Evolutionary conservation across 2,888 invertebrate species (phyloP), one percentile per base, ranked within the genome.

Genomic region (Ophion ventricosus): DNA sequence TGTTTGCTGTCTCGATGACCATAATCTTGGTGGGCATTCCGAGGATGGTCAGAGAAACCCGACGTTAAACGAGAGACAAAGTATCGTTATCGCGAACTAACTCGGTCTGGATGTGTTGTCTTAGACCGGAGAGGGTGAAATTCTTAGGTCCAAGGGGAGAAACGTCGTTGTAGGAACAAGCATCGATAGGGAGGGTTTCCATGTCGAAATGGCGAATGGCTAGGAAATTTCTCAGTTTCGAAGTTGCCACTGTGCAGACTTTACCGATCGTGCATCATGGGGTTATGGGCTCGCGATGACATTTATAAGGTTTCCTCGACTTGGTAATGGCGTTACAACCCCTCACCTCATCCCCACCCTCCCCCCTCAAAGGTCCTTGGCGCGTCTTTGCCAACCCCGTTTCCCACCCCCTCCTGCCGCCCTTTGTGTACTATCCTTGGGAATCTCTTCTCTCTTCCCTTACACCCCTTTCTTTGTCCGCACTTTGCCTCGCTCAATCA

Each of bases 251-350:
- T 79, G 69, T 54, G 43, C 23, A 35, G 67, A 17, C 70, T 75
- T 49, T 69, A 54, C 43, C 72, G 86, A 87, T 89, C 88, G 85
- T 90, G 90, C 88, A 90, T 91, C 90, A 90, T 88, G 87, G 87
- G 88, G 89, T 91, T 90, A 90, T 90, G 90, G 90, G 86, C 85
- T 85, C 79, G 76, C 86, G 87, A 88, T 90, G 90, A 89, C 90
- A 90, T 90, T 90, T 90, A 90, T 90, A 90, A 90, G 90, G 87
- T 89, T 90, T 83, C 83, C 86, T 86, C 84, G 85, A 85, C 81
- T 85, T 83, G 83, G 83, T 82, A 86, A 85, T 85, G 72, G 80
- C 79, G 57, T 70, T 74, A 70, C 17, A 56, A 69, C 64, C 26
- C 43, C 57, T 59, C 26, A 26, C 57, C 20, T 26, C 17, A 54